Evolutionary conservation across 2,797 vertebrate genomes (phyloP), one percentile per base, ranked within the genome.

Genomic region (Sphenodon punctatus): DNA sequence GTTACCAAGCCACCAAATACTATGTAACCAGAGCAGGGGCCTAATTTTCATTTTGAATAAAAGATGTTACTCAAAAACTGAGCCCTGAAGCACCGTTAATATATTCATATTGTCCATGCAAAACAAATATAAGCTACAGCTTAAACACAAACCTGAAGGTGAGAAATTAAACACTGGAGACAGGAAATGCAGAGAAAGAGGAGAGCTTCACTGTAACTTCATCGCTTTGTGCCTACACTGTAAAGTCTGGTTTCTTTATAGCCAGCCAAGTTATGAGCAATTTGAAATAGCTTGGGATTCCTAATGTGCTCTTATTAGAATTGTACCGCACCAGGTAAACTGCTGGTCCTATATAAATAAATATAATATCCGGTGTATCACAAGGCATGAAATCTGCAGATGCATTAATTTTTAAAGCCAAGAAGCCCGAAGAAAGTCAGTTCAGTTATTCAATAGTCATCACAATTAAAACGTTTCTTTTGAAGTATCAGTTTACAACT

Each of bases 41-140:
- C 23, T 41, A 39, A 22, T 45, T 88, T 79, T 66, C 71, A 60
- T 76, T 43, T 48, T 70, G 46, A 72, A 65, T 71, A 69, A 81
- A 83, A 67, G 34, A 32, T 16, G 13, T 23, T 36, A 20, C 38
- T 79, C 45, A 60, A 76, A 84, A 55, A 11, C 56, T 59, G 51
- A 7, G 15, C 15, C 48, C n/a, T n/a, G 48, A 15, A 49, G 36
- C 15, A 42, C 6, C 4, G 71, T 74, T 69, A 49, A 58, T 45
- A 69, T 67, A 17, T 56, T 78, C 78, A 45, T 65, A 69, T 55
- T 49, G 0, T 38, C 60, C 41, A 60, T 32, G 67, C 48, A 73
- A 78, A 51, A 71, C n/a, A n/a, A n/a, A n/a, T n/a, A n/a, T n/a
- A n/a, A n/a, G n/a, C n/a, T n/a, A n/a, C n/a, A n/a, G n/a, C n/a